A percentile compares a stretch with the other conserved stretches of the same genome.
Conservation (phyloP, 1,140 invertebrate species). For the Drosophila pseudoobscura region DNA sequence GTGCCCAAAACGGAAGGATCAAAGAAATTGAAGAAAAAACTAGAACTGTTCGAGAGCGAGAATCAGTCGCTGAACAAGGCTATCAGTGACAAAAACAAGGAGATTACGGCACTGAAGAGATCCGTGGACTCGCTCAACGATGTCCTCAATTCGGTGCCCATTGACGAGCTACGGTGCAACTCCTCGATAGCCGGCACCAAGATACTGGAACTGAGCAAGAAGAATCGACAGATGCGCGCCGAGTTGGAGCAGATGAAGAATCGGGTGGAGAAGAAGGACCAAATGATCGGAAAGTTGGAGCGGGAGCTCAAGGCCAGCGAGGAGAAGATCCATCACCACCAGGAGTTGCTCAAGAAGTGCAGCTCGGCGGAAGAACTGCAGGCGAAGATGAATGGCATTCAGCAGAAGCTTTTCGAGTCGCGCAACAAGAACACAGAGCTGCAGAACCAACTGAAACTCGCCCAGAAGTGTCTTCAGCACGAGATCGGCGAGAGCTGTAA, state of each 20-base stretch:
- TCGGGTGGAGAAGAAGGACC: constrained; percentile 77
- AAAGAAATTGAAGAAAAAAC: constrained; percentile 67
- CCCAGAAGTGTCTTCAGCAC: constrained; percentile 87
- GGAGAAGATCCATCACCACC: constrained; percentile 42
- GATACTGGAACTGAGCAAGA: constrained; percentile 85
- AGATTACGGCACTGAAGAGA: constrained; percentile 84
- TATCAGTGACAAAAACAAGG: constrained; percentile 83
- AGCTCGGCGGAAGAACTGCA: constrained; percentile 84
- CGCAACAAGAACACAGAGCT: constrained; percentile 87
- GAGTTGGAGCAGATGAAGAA: constrained; percentile 84
- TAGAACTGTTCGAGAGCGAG: constrained; percentile 54
- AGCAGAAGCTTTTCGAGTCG: constrained; percentile 87
- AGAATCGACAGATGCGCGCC: constrained; percentile 85
- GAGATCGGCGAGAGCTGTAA: constrained; percentile 87
- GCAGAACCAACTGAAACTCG: constrained; percentile 87
- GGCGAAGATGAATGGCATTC: constrained; percentile 85
- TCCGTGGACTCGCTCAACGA: constrained; percentile 84
- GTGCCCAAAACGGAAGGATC: constrained; percentile 29
- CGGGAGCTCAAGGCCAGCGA: constrained; percentile 76
- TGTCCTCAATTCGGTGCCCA: constrained; percentile 81
- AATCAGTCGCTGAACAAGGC: constrained; percentile 59
- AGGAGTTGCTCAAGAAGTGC: constrained; percentile 47
- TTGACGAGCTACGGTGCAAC: constrained; percentile 85
- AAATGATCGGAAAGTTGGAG: constrained; percentile 83
- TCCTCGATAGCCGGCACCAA: constrained; percentile 84